A percentile compares a stretch with the other conserved stretches of the same genome.
These are phyloP conservation scores for Troides oblongomaculatus DNA, from an alignment of 2,888 invertebrate species.

Conservation along the genomic window DNA sequence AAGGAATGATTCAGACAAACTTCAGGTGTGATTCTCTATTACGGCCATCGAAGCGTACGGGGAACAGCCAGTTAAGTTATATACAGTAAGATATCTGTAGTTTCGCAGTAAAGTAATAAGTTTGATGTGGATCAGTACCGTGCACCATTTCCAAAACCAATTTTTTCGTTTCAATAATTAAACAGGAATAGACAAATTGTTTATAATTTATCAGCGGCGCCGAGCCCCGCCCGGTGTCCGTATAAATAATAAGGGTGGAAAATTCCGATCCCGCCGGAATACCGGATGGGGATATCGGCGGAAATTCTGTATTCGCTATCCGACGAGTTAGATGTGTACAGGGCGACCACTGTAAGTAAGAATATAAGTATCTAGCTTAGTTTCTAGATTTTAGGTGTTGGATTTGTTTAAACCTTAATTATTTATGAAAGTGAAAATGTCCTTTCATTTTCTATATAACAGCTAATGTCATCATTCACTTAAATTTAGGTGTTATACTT, in stretches of 20 bases:
- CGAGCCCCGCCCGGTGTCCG: slow-evolving; percentile 17
- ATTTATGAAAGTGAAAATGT: too few relatives aligned
- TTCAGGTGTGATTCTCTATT: too few relatives aligned
- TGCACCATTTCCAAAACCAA: slow-evolving; percentile 24
- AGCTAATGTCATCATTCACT: too few relatives aligned
- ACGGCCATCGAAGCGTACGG: too few relatives aligned
- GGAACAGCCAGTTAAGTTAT: too few relatives aligned
- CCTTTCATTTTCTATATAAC: too few relatives aligned
- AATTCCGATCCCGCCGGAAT: slow-evolving; percentile 40
- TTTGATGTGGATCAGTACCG: too few relatives aligned
- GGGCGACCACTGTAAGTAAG: slow-evolving; percentile 18
- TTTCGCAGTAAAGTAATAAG: too few relatives aligned
- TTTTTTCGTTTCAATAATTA: slow-evolving; percentile 27
- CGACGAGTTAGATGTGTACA: slow-evolving; percentile 37
- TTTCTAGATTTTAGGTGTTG: neutral
- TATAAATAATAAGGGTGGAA: slow-evolving; percentile 42
- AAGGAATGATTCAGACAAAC: too few relatives aligned
- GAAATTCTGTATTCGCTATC: slow-evolving; percentile 43
- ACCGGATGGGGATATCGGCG: slow-evolving; percentile 41
- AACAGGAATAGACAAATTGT: slow-evolving; percentile 26
- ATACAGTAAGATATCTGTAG: too few relatives aligned
- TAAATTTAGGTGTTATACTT: too few relatives aligned
- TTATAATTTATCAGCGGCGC: slow-evolving; percentile 35
- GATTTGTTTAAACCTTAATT: too few relatives aligned
- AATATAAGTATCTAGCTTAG: neutral